Percentiles rank a stretch among this genome's conserved stretches.
phyloP scores from a whole-genome alignment of 2,888 invertebrate genomes.

The Abrostola triplasia region DNA sequence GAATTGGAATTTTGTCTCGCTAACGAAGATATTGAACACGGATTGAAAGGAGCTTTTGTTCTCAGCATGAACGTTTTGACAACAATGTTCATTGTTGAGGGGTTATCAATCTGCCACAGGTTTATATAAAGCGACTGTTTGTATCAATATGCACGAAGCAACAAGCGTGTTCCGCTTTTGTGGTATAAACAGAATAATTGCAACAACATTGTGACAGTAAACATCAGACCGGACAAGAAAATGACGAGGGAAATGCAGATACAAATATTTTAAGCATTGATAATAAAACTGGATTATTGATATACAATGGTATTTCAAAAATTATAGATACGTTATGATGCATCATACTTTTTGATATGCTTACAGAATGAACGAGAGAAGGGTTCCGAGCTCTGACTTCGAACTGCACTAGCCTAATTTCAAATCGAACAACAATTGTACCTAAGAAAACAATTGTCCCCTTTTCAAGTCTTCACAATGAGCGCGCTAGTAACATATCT shows the following conservation, averaged over 20 bases:
- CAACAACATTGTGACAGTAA: background rate
- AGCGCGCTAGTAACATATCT: too few relatives aligned
- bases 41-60: constrained; percentile 41
- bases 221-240: background rate
- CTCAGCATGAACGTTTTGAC: constrained; percentile 31
- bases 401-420: too few relatives aligned
- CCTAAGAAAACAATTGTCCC: too few relatives aligned
- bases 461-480: too few relatives aligned
- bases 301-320: too few relatives aligned
- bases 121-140: constrained; percentile 23
- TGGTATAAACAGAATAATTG: constrained; percentile 11
- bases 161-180: constrained; percentile 9
- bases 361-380: too few relatives aligned
- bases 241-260: background rate
- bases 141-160: constrained; percentile 14
- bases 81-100: constrained; percentile 45
- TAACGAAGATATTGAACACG: constrained; percentile 21
- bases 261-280: too few relatives aligned
- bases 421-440: too few relatives aligned
- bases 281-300: too few relatives aligned
- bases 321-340: too few relatives aligned
- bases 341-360: too few relatives aligned
- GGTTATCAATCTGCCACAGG: constrained; percentile 23
- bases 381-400: too few relatives aligned
- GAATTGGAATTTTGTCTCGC: constrained; percentile 18